Conservation (phyloP, 2,797 vertebrate genomes). For the Halcyon smyrnensis region DNA sequence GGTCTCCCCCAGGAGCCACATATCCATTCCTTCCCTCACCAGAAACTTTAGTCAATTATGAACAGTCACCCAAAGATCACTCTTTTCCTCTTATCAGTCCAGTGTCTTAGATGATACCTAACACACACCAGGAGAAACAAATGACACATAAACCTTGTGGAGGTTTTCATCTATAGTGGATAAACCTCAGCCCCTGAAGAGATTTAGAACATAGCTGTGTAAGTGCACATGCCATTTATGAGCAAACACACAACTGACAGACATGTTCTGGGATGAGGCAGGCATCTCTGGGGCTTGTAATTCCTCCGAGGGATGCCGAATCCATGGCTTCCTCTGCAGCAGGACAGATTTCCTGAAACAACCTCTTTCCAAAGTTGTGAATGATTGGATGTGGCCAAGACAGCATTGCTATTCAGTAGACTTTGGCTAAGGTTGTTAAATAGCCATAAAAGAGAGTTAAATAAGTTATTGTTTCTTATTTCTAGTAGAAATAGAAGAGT, state of each 20-base stretch:
- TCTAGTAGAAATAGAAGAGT: neutral
- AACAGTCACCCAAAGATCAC: neutral
- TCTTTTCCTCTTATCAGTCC: neutral
- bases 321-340: fast-evolving
- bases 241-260: neutral
- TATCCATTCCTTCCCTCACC: neutral
- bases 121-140: neutral
- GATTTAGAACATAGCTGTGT: neutral
- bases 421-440: neutral
- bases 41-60: neutral
- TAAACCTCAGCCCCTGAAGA: neutral
- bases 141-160: neutral
- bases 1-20: neutral
- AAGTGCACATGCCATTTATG: fast-evolving
- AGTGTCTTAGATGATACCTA: neutral
- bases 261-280: neutral
- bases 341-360: neutral
- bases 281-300: neutral
- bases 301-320: neutral
- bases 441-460: neutral
- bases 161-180: neutral
- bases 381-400: neutral
- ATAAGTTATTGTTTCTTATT: neutral
- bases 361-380: neutral
- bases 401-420: neutral